phyloP scores from a whole-genome alignment of 2,888 invertebrate species.

The Pyrrhia umbra region DNA sequence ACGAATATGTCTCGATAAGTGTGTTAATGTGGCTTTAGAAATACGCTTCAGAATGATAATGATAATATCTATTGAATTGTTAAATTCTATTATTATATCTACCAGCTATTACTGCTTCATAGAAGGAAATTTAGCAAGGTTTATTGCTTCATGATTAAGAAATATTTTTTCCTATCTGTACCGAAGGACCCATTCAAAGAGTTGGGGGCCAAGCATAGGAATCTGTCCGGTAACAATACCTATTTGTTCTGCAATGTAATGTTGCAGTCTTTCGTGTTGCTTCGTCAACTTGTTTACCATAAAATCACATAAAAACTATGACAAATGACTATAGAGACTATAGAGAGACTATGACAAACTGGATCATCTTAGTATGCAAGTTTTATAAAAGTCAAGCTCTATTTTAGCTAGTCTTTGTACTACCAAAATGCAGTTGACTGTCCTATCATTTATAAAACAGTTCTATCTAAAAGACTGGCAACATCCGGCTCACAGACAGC shows the following conservation, averaged over 20 bases:
- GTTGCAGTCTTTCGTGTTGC: too few species aligned
- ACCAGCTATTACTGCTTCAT: background rate
- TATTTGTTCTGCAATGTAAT: too few species aligned
- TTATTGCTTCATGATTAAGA: background rate
- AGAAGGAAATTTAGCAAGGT: conserved; percentile 15
- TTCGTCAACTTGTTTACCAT: too few species aligned
- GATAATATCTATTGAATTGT: conserved; percentile 24
- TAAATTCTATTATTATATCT: conserved; percentile 25
- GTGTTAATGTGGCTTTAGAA: conserved; percentile 47
- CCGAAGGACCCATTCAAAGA: background rate
- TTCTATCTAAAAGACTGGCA: background rate
- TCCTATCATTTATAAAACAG: too few species aligned
- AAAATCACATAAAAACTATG: too few species aligned
- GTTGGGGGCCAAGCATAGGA: background rate
- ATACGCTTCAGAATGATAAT: conserved; percentile 27
- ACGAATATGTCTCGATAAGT: conserved; percentile 28
- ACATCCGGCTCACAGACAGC: background rate
- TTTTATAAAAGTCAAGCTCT: too few species aligned
- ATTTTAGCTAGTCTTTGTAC: too few species aligned
- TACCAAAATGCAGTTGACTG: too few species aligned
- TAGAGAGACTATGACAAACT: too few species aligned
- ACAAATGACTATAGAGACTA: too few species aligned
- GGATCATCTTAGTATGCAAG: too few species aligned
- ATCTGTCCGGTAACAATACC: background rate
- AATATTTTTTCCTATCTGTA: background rate